Evolutionary conservation across 1,140 invertebrate species (phyloP).

Genomic region (Orchestia grillus): DNA sequence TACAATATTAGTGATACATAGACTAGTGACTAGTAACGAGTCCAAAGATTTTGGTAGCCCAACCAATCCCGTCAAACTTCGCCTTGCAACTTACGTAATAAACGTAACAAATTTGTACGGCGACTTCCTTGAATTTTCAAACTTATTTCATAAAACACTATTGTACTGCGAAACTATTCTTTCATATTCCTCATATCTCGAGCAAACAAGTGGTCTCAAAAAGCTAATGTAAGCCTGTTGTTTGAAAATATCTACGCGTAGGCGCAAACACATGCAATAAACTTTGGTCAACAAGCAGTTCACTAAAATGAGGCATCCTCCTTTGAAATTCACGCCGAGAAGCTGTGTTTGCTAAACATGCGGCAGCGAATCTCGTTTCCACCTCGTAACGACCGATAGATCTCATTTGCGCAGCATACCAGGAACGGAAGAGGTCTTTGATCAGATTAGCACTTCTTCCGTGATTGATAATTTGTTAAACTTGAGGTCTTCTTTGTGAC

Average conservation of each 20-base stretch:
- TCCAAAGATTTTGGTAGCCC: too few relatives aligned
- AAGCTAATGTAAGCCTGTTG: background rate
- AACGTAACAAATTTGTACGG: background rate
- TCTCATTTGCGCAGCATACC: too few relatives aligned
- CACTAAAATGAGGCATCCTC: background rate
- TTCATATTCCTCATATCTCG: background rate
- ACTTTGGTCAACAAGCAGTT: background rate
- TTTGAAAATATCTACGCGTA: background rate
- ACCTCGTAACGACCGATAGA: background rate
- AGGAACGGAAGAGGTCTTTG: background rate
- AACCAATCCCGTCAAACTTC: background rate
- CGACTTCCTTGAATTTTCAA: too few relatives aligned
- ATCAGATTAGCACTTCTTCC: background rate
- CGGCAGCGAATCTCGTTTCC: background rate
- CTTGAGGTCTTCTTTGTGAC: background rate
- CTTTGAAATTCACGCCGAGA: background rate
- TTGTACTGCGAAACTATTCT: background rate
- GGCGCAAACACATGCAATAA: background rate
- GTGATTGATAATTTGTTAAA: background rate
- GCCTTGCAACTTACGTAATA: background rate
- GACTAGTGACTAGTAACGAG: too few relatives aligned
- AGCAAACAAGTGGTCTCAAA: background rate
- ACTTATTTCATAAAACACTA: too few relatives aligned
- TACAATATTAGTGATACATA: too few relatives aligned
- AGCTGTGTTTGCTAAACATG: background rate